Conservation (phyloP, 2,888 invertebrate species). For the Leptura quadrifasciata region DNA sequence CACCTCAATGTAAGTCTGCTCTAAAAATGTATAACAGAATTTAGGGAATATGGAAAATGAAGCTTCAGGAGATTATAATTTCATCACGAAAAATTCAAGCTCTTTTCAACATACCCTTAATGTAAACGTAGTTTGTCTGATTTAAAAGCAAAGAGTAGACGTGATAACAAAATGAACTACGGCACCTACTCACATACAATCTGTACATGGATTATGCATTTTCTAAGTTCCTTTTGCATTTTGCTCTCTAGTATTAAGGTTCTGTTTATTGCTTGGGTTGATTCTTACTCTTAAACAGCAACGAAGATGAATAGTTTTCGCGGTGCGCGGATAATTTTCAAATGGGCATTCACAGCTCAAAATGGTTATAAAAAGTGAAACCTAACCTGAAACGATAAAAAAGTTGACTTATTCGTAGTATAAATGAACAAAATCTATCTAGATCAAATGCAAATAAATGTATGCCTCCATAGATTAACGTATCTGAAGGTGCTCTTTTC, state of each 20-base stretch:
- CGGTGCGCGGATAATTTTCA: slow-evolving; percentile 55
- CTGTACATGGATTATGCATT: slow-evolving; percentile 57
- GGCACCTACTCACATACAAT: slow-evolving; percentile 50
- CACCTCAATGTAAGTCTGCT: too few species aligned
- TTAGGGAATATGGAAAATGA: too few species aligned
- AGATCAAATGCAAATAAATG: too few species aligned
- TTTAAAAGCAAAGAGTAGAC: background rate
- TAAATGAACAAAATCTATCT: too few species aligned
- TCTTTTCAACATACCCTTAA: too few species aligned
- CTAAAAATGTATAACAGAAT: too few species aligned
- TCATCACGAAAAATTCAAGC: too few species aligned
- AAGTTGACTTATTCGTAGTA: too few species aligned
- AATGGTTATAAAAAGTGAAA: slow-evolving; percentile 56
- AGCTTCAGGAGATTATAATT: too few species aligned
- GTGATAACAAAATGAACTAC: background rate
- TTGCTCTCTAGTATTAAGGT: slow-evolving; percentile 44
- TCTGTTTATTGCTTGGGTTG: slow-evolving; percentile 22
- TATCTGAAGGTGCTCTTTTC: too few species aligned
- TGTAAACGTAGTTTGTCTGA: background rate
- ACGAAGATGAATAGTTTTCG: slow-evolving; percentile 49
- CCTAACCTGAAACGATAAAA: slow-evolving; percentile 49
- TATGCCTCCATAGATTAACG: too few species aligned
- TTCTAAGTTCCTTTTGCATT: slow-evolving; percentile 55
- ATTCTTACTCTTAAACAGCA: slow-evolving; percentile 42
- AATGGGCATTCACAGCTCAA: slow-evolving; percentile 58